These are phyloP conservation scores for Chondrilla cf. caribensis DNA, from an alignment of 37 sponge, comb jelly and placozoan genomes.

Conservation along the genomic window DNA sequence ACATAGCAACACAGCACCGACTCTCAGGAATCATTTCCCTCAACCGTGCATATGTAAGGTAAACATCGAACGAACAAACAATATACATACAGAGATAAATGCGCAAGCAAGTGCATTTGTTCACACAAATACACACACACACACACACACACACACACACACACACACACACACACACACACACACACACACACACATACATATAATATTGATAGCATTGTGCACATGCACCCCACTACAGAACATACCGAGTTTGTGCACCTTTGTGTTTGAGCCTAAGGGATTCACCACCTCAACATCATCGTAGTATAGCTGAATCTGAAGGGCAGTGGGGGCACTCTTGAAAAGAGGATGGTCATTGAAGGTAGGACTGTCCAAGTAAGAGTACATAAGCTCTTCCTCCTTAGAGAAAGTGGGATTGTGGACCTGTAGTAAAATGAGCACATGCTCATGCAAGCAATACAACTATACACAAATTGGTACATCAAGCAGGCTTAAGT, in stretches of 20 bases:
- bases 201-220: background rate
- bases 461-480: background rate
- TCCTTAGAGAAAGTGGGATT: background rate
- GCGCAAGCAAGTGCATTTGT: too few relatives aligned
- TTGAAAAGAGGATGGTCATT: constrained; percentile 32
- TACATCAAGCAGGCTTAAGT: background rate
- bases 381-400: constrained; percentile 11
- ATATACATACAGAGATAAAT: too few relatives aligned
- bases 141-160: too few relatives aligned
- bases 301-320: constrained; percentile 61
- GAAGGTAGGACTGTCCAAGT: constrained; percentile 45
- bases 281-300: constrained; percentile 59
- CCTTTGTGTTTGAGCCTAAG: constrained; percentile 38
- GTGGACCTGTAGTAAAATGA: background rate
- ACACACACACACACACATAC: background rate
- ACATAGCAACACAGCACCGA: too few relatives aligned
- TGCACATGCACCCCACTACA: too few relatives aligned
- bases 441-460: background rate
- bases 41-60: too few relatives aligned
- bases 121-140: too few relatives aligned
- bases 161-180: background rate
- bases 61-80: too few relatives aligned
- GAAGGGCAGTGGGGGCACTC: constrained; percentile 14
- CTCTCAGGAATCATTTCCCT: too few relatives aligned
- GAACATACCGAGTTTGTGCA: constrained; percentile 63